Percentiles rank a stretch among this genome's conserved stretches.
phyloP scores from a whole-genome alignment of 2,888 invertebrate genomes.

The Drosophila lutescens region DNA sequence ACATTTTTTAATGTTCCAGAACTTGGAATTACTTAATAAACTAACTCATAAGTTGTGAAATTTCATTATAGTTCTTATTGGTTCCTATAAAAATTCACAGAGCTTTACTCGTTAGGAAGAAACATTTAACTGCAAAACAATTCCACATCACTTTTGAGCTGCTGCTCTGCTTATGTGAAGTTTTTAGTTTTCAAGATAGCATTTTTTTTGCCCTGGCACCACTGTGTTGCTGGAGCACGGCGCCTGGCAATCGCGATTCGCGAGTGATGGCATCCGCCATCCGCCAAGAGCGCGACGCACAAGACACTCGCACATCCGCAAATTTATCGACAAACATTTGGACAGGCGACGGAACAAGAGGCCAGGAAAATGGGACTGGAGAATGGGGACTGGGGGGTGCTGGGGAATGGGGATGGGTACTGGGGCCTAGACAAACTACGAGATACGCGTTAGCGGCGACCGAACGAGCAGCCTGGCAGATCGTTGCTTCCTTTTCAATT shows the following conservation, averaged over 20 bases:
- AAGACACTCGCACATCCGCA: constrained; percentile 80
- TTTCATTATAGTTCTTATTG: no score
- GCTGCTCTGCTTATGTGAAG: no score
- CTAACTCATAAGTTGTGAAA: no score
- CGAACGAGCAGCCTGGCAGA: constrained; percentile 50
- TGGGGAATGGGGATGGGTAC: constrained; percentile 20
- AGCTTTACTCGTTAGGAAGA: no score
- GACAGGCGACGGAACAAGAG: constrained; percentile 54
- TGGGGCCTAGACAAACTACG: constrained; percentile 58
- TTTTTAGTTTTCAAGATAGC: no score
- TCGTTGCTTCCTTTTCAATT: constrained; percentile 83
- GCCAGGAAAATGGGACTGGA: constrained; percentile 5
- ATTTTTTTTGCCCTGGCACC: background rate
- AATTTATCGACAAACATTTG: constrained; percentile 82
- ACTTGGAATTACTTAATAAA: no score
- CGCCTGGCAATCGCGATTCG: constrained; percentile 53
- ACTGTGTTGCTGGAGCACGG: constrained; percentile 28
- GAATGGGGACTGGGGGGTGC: constrained; percentile 31
- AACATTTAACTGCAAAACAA: no score
- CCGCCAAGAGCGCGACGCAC: constrained; percentile 76
- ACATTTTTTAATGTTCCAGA: no score
- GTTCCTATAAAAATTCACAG: no score
- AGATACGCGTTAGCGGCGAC: constrained; percentile 31
- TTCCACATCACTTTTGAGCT: no score
- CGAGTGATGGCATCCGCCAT: constrained; percentile 77